Evolutionary conservation across 53 echinoderm and acorn worm species (phyloP).

Genomic region (Hippasteria phrygiana): DNA sequence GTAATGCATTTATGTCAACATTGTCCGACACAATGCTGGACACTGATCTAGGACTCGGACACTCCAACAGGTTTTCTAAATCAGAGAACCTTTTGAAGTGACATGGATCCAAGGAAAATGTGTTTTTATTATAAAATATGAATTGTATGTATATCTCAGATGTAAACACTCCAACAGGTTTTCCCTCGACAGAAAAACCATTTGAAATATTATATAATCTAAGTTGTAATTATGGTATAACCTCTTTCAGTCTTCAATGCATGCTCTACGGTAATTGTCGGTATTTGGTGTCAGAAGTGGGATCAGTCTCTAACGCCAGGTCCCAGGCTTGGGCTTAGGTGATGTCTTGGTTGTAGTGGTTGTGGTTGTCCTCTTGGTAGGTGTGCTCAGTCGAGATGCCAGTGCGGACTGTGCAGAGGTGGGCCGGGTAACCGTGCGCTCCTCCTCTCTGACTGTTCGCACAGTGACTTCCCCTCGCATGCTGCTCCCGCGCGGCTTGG

Average conservation of each 20-base stretch:
- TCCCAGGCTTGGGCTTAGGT: conserved; percentile 49
- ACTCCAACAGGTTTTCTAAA: background rate
- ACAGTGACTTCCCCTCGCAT: conserved; percentile 87
- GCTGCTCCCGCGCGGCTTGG: conserved; percentile 63
- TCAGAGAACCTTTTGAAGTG: background rate
- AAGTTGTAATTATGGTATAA: background rate
- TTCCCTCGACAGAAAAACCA: background rate
- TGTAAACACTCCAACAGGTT: conserved; percentile 17
- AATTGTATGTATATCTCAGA: conserved; percentile 9
- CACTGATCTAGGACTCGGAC: too few relatives aligned
- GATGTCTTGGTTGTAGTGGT: conserved; percentile 53
- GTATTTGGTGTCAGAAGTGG: conserved; percentile 16
- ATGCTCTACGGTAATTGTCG: conserved; percentile 24
- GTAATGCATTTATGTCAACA: too few relatives aligned
- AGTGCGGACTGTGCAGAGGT: conserved; percentile 27
- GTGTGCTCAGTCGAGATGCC: background rate
- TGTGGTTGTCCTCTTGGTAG: conserved; percentile 25
- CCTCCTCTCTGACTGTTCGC: conserved; percentile 87
- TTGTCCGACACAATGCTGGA: too few relatives aligned
- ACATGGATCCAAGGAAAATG: background rate
- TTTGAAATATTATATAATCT: conserved; percentile 5
- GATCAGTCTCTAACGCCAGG: conserved; percentile 39
- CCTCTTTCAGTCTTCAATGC: background rate
- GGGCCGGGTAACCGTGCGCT: conserved; percentile 84
- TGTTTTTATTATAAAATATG: background rate